phyloP scores from a whole-genome alignment of 2,888 invertebrate genomes.

The Acleris holmiana region DNA sequence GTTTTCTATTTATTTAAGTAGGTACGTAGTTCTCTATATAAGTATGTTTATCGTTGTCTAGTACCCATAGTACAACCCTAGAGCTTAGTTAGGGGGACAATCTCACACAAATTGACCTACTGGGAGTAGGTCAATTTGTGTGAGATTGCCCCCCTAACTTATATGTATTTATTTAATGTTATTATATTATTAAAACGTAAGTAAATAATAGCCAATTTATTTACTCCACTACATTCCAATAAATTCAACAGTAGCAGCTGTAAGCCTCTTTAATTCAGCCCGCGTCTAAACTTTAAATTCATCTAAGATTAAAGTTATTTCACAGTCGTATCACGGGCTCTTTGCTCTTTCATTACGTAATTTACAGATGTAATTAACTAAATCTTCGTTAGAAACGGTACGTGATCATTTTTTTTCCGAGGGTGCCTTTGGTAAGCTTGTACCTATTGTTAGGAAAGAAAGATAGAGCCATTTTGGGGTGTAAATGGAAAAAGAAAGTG shows the following conservation, averaged over 20 bases:
- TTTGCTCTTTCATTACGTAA: slow-evolving; percentile 53
- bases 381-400: slow-evolving; percentile 50
- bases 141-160: too few species aligned
- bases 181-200: too few species aligned
- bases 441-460: slow-evolving; percentile 38
- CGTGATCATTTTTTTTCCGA: slow-evolving; percentile 41
- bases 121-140: too few species aligned
- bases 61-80: too few species aligned
- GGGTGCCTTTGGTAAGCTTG: slow-evolving; percentile 34
- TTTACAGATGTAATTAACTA: slow-evolving; percentile 55
- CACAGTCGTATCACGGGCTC: slow-evolving; percentile 46
- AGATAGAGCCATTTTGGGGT: slow-evolving; percentile 38
- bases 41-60: too few species aligned
- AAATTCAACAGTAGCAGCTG: slow-evolving; percentile 9
- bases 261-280: slow-evolving; percentile 20
- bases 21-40: too few species aligned
- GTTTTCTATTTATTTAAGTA: too few species aligned
- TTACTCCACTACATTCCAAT: slow-evolving; percentile 3
- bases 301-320: slow-evolving; percentile 40
- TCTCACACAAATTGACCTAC: too few species aligned
- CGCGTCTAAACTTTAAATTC: slow-evolving; percentile 37
- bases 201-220: neutral
- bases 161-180: too few species aligned
- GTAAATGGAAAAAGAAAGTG: slow-evolving; percentile 26
- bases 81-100: too few species aligned